A percentile compares a stretch with the other conserved stretches of the same genome.
phyloP scores from a whole-genome alignment of 2,113 vertebrate genomes.

The Grammomys dolichurus region DNA sequence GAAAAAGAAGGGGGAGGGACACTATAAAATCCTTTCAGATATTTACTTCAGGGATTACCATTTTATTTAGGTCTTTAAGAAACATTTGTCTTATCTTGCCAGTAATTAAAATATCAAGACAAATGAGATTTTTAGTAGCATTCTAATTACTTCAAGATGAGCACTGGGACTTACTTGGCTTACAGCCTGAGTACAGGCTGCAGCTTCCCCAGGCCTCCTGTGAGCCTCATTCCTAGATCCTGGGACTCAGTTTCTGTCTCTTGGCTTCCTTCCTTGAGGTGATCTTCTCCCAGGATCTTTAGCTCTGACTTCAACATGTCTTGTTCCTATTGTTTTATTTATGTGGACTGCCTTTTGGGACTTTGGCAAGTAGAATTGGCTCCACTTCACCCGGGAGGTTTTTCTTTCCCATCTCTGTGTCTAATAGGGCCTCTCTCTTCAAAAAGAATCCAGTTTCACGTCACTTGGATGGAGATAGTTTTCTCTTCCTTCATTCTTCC shows the following conservation, averaged over 20 bases:
- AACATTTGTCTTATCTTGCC: slow-evolving; percentile 11
- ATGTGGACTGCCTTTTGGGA: background rate
- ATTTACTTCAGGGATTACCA: slow-evolving; percentile 17
- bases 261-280: background rate
- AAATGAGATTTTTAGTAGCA: slow-evolving; percentile 55
- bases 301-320: background rate
- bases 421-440: background rate
- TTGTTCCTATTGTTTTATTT: background rate
- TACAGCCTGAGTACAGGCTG: background rate
- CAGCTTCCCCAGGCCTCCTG: background rate
- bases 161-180: slow-evolving; percentile 30
- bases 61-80: slow-evolving; percentile 61
- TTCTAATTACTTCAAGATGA: slow-evolving; percentile 42
- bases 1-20: background rate
- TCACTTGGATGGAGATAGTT: background rate
- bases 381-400: background rate
- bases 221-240: background rate
- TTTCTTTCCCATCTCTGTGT: background rate
- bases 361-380: background rate
- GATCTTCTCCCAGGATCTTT: background rate
- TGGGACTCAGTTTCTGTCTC: background rate
- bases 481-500: background rate
- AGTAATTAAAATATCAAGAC: slow-evolving; percentile 57
- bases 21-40: background rate
- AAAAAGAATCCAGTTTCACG: background rate